Base-by-base conservation (phyloP, 2,888 invertebrate genomes). In the Muscina levida region DNA sequence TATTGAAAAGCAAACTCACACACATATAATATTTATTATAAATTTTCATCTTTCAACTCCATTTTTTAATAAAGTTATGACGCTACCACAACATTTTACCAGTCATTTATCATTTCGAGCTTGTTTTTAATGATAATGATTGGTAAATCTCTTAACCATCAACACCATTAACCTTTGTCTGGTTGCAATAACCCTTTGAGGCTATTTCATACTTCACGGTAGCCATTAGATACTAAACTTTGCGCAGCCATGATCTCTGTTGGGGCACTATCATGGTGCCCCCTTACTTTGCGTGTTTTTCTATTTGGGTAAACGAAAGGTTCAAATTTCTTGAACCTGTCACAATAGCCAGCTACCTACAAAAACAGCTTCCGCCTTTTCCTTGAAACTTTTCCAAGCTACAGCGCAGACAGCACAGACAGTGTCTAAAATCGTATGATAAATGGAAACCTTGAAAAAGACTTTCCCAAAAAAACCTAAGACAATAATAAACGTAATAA, bases 381-480 rank as follows among this genome's bases (percentile, higher is more conserved):
- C 31, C 44, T 10, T 42, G 22, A 22, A 56, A 10, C 3, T 22
- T 19, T 44, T n/a, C 11, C 22, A 57, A 6, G 31, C 26, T 6
- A 57, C 57, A 51, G n/a, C n/a, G n/a, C n/a, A n/a, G n/a, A n/a
- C n/a, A n/a, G n/a, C 17, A 53, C 22, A 19, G 19, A 68, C 51
- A 66, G 70, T 19, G n/a, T n/a, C n/a, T n/a, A n/a, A n/a, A n/a
- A n/a, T n/a, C n/a, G n/a, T n/a, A n/a, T n/a, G n/a, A n/a, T n/a
- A n/a, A 15, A 73, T 48, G 1, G 48, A 74, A 77, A 70, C 81
- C 81, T 81, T 81, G 81, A 81, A 74, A 79, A 56, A 72, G 62
- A 77, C 81, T 80, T 80, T 80, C 77, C 46, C 71, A 81, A 79
- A 81, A 57, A 17, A n/a, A n/a, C n/a, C n/a, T 8, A 6, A 56